Conservation (phyloP, 2,888 invertebrate species). For the Liopterus haemorrhoidalis region DNA sequence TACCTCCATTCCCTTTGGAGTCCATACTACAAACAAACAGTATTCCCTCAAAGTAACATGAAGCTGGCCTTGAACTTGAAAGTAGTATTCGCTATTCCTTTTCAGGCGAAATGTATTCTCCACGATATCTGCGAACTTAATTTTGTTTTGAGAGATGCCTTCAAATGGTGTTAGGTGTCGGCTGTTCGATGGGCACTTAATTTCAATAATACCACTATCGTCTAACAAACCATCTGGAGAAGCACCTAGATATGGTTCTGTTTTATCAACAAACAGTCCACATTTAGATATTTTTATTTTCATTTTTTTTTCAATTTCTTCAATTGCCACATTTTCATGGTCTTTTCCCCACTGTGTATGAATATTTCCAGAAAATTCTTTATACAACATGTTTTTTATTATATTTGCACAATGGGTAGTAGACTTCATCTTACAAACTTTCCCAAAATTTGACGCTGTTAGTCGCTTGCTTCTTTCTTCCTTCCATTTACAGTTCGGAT, state of each 20-base stretch:
- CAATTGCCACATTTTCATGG: constrained; percentile 8
- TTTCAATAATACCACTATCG: constrained; percentile 16
- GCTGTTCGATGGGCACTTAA: constrained; percentile 20
- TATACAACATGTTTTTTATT: constrained; percentile 13
- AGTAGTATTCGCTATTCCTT: constrained; percentile 17
- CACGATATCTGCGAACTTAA: too few species aligned
- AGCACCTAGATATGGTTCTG: constrained; percentile 16
- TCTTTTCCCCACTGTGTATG: constrained; percentile 14
- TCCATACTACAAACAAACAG: constrained; percentile 20
- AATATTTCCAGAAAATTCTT: constrained; percentile 12
- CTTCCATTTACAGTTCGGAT: constrained; percentile 27
- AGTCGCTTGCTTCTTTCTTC: constrained; percentile 35
- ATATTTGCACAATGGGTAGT: constrained; percentile 19
- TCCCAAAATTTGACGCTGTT: constrained; percentile 37
- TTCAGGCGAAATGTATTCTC: too few species aligned
- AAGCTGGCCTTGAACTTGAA: constrained; percentile 19
- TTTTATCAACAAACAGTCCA: constrained; percentile 23
- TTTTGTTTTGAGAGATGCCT: too few species aligned
- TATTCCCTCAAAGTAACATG: constrained; percentile 14
- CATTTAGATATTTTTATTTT: constrained; percentile 8
- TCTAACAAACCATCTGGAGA: constrained; percentile 22
- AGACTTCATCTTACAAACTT: constrained; percentile 25
- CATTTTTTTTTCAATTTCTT: constrained; percentile 1
- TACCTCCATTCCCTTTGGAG: too few species aligned
- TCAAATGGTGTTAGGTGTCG: constrained; percentile 11